These are phyloP conservation scores for Girardinus metallicus DNA, from an alignment of 2,797 vertebrate species.

Conservation along the genomic window DNA sequence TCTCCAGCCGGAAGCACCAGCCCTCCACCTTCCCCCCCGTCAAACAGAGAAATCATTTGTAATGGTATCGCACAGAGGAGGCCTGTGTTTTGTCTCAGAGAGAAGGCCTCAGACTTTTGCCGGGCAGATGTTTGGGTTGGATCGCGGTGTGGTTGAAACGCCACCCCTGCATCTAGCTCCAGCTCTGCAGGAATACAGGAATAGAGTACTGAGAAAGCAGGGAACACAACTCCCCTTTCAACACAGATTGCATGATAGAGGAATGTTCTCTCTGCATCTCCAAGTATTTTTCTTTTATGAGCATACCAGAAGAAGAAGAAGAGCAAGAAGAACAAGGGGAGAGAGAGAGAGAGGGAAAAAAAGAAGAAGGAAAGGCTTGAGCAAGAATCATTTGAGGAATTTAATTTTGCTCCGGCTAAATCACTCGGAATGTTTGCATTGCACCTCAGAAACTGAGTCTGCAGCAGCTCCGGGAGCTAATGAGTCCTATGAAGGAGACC, in stretches of 20 bases:
- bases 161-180: conserved; percentile 71
- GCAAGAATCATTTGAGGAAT: conserved; percentile 78
- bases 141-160: conserved; percentile 60
- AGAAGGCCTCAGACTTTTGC: conserved; percentile 51
- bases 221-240: conserved; percentile 65
- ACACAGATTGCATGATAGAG: conserved; percentile 50
- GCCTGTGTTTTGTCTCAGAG: conserved; percentile 67
- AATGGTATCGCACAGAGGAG: conserved; percentile 50
- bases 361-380: conserved; percentile 43
- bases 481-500: conserved; percentile 30
- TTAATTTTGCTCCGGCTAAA: conserved; percentile 72
- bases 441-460: conserved; percentile 53
- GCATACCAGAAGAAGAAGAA: conserved; percentile 34
- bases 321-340: conserved; percentile 30
- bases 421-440: conserved; percentile 69
- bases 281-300: conserved; percentile 67
- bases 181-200: conserved; percentile 62
- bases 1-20: conserved; percentile 38
- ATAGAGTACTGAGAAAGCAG: conserved; percentile 74
- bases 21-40: conserved; percentile 20
- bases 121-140: conserved; percentile 80
- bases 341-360: conserved; percentile 22
- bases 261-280: conserved; percentile 74
- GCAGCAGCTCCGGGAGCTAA: conserved; percentile 20
- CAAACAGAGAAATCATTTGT: conserved; percentile 64